Evolutionary conservation across 1,140 invertebrate species (phyloP).

Genomic region (Meloidogyne exigua): DNA sequence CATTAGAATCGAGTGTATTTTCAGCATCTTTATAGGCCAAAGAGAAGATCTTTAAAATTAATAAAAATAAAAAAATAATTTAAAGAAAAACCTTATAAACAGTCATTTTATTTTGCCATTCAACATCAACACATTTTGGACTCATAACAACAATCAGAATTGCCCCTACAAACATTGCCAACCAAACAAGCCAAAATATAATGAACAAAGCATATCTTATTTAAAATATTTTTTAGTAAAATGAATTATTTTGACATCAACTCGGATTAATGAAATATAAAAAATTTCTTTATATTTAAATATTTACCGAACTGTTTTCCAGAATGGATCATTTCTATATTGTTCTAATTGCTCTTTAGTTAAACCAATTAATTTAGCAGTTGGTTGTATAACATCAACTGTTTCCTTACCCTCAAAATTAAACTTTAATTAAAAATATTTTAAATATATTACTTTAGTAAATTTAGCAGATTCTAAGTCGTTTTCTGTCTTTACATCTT

Average conservation of each 20-base stretch:
- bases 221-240: constrained; percentile 19
- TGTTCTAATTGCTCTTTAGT: constrained; percentile 62
- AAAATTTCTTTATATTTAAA: no score
- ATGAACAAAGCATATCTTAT: constrained; percentile 44
- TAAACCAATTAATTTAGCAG: constrained; percentile 55
- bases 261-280: background rate
- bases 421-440: constrained; percentile 1
- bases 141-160: constrained; percentile 60
- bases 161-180: constrained; percentile 59
- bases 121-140: constrained; percentile 56
- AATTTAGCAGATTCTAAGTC: constrained; percentile 45
- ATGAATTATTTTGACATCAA: no score
- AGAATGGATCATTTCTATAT: constrained; percentile 61
- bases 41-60: constrained; percentile 42
- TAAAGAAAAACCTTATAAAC: constrained; percentile 49
- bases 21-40: constrained; percentile 55
- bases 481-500: constrained; percentile 23
- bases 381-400: constrained; percentile 48
- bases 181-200: constrained; percentile 59
- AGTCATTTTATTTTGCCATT: constrained; percentile 53
- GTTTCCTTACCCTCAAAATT: constrained; percentile 48
- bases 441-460: constrained; percentile 35
- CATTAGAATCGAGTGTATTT: constrained; percentile 28
- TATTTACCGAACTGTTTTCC: constrained; percentile 58
- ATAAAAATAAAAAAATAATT: constrained; percentile 21